A percentile compares a stretch with the other conserved stretches of the same genome.
Evolutionary conservation across 2,888 invertebrate genomes (phyloP).

Genomic region (Drosophila quinaria): DNA sequence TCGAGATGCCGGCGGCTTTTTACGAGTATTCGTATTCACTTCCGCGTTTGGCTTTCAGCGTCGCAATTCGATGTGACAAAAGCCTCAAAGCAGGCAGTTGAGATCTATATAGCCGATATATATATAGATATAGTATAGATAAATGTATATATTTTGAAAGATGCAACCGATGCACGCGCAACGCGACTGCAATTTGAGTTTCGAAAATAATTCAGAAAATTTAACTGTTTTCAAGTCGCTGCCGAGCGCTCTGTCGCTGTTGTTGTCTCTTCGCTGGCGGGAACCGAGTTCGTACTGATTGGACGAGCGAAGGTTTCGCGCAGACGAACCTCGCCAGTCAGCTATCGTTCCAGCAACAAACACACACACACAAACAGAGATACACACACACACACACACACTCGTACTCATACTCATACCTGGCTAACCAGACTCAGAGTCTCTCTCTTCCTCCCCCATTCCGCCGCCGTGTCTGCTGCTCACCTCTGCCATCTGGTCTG

Average conservation of each 20-base stretch:
- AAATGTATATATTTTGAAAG: background rate
- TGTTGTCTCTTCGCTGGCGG: constrained; percentile 84
- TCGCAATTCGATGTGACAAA: constrained; percentile 2
- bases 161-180: constrained; percentile 32
- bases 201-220: constrained; percentile 31
- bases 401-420: constrained; percentile 27
- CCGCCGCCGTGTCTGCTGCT: constrained; percentile 33
- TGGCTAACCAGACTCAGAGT: constrained; percentile 58
- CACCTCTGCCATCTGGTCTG: constrained; percentile 13
- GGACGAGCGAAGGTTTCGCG: constrained; percentile 85
- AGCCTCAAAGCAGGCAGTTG: constrained; percentile 18
- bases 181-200: constrained; percentile 30
- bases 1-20: constrained; percentile 70
- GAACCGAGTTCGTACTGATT: constrained; percentile 86
- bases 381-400: constrained; percentile 5
- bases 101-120: constrained; percentile 10
- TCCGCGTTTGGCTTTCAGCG: constrained; percentile 60
- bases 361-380: constrained; percentile 17
- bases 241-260: constrained; percentile 78
- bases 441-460: constrained; percentile 39
- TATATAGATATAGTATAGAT: background rate
- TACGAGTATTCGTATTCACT: constrained; percentile 44
- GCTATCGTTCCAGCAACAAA: constrained; percentile 54
- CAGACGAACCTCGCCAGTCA: constrained; percentile 83
- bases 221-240: constrained; percentile 31